Percentiles rank a stretch among this genome's conserved stretches.
These are phyloP conservation scores for Cerastis rubricosa DNA, from an alignment of 2,888 invertebrate genomes.

Conservation along the genomic window DNA sequence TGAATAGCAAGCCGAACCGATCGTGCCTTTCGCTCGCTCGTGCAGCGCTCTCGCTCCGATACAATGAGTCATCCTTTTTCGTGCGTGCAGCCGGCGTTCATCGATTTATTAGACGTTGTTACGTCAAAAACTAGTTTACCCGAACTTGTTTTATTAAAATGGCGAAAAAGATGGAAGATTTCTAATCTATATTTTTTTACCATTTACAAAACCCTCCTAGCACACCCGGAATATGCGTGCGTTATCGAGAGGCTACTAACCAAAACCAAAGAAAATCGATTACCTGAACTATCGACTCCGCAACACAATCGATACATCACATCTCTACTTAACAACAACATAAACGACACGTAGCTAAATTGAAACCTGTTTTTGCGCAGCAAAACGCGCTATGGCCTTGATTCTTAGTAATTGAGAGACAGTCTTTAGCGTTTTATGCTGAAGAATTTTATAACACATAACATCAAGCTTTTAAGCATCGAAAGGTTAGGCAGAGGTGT, in stretches of 20 bases:
- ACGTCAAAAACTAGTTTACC: too few species aligned
- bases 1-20: too few species aligned
- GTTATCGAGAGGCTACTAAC: not conserved
- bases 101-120: too few species aligned
- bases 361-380: slow-evolving; percentile 76
- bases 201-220: not conserved
- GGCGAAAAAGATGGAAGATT: too few species aligned
- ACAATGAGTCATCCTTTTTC: too few species aligned
- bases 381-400: slow-evolving; percentile 59
- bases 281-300: not conserved
- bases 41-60: too few species aligned
- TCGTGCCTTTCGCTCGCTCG: too few species aligned
- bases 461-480: not conserved
- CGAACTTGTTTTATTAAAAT: too few species aligned
- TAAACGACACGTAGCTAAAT: slow-evolving; percentile 74
- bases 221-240: too few species aligned
- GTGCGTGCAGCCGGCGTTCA: too few species aligned
- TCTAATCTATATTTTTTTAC: too few species aligned
- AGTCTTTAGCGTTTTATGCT: slow-evolving; percentile 30
- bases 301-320: slow-evolving; percentile 50
- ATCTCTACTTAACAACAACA: slow-evolving; percentile 66
- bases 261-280: not conserved
- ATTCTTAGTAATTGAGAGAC: slow-evolving; percentile 52
- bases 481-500: not conserved
- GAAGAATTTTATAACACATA: slow-evolving; percentile 35